Base-by-base conservation (phyloP, 1,140 invertebrate genomes). In the Saccostrea glomerata region DNA sequence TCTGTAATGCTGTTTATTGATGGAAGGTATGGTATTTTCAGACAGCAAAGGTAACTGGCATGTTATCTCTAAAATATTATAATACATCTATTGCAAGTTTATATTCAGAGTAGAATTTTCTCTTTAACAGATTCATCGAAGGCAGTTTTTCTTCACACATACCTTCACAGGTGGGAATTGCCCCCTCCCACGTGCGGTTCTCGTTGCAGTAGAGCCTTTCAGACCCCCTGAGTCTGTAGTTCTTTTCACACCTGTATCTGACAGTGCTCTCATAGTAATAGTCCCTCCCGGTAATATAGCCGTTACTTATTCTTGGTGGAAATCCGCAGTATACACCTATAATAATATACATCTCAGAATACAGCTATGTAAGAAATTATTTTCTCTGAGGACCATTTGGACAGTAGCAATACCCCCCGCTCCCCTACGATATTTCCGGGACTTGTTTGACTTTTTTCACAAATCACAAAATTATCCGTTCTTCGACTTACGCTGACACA, bases 321-420 rank as follows among this genome's bases (percentile, higher is more conserved):
- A 97, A 97, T 11, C 98, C 98, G 94, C 98, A 99, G 91, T 98
- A 97, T 77, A 99, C 96, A 94, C 97, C 98, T 98, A 92, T 23
- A 92, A 90, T 87, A 90, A 20, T 66, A 82, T 30, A 47, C 47
- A 47, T 47, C 9, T 9, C 9, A 47, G 9, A 47, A 47, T 47
- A 7, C 47, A 47, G 47, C 6, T 47, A 47, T 7, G 47, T 6
- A 47, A 47, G 47, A 47, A 47, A 47, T 47, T 7, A 47, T 9
- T 47, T 47, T 47, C 25, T 70, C 20, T 20, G 30, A 36, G 30
- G 30, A 36, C 30, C 30, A 1, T 36, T 36, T 36, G 30, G 30
- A 36, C 30, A 36, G 30, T 36, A 36, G 30, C 30, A 36, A 36
- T 36, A 36, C 30, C 30, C 30, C 30, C 30, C 30, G 1, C 30